A percentile compares a stretch with the other conserved stretches of the same genome.
phyloP scores from a whole-genome alignment of 92 coral and sea anemone genomes.

The Virgularia gustaviana region DNA sequence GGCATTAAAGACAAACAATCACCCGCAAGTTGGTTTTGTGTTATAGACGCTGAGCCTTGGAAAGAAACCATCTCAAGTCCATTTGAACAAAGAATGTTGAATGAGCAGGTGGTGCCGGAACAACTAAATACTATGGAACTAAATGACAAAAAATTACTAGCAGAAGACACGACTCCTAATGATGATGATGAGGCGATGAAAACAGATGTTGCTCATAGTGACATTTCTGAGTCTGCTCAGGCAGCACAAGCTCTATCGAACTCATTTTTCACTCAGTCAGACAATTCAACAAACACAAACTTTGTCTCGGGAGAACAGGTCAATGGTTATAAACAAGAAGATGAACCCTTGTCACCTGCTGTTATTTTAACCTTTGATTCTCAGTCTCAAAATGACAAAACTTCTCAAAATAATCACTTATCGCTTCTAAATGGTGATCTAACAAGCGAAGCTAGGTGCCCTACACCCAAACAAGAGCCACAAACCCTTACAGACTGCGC shows the following conservation, averaged over 20 bases:
- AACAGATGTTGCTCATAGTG: not conserved
- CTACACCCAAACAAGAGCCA: too few species aligned
- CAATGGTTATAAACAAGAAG: constrained; percentile 2
- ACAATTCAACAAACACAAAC: not conserved
- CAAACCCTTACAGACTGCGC: too few species aligned
- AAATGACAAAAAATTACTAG: not conserved
- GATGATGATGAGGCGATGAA: not conserved
- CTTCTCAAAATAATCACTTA: too few species aligned
- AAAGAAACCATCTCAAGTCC: not conserved
- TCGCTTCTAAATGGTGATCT: too few species aligned
- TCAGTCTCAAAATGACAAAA: not conserved
- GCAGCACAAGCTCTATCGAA: not conserved
- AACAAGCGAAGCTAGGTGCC: too few species aligned
- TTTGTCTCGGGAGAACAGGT: constrained; percentile 23
- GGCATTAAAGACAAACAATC: too few species aligned
- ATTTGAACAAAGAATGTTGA: constrained; percentile 13
- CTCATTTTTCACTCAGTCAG: not conserved
- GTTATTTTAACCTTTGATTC: constrained; percentile 3
- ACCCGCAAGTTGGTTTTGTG: constrained; percentile 25
- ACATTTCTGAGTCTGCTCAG: not conserved
- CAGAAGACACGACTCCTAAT: not conserved
- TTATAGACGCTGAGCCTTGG: constrained; percentile 10
- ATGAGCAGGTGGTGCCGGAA: constrained; percentile 36
- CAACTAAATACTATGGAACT: not conserved
- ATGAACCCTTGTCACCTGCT: constrained; percentile 10